Conservation (phyloP, 2,888 invertebrate genomes). For the Brenthis hecate region DNA sequence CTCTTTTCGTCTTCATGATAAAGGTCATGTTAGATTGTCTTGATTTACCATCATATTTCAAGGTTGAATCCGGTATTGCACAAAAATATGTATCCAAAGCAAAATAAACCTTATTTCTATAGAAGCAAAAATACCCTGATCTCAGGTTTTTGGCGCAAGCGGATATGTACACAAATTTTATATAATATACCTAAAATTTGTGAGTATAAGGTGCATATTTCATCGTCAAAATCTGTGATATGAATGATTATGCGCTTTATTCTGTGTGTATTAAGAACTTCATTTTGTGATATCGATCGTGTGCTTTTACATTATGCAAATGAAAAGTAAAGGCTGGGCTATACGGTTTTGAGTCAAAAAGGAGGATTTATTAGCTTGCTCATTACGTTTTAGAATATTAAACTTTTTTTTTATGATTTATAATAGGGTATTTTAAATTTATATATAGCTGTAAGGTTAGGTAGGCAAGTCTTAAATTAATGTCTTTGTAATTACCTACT, state of each 20-base stretch:
- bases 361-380: conserved; percentile 26
- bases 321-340: conserved; percentile 32
- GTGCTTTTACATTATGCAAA: conserved; percentile 42
- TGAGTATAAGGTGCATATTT: neutral
- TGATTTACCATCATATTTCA: conserved; percentile 9
- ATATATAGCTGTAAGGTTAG: neutral
- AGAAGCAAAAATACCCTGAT: neutral
- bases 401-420: conserved; percentile 8
- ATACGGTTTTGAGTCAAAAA: conserved; percentile 17
- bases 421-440: neutral
- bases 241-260: conserved; percentile 19
- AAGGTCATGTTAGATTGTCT: neutral
- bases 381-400: conserved; percentile 21
- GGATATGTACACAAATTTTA: neutral
- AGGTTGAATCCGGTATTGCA: conserved; percentile 24
- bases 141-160: neutral
- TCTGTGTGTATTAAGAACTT: conserved; percentile 26
- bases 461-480: neutral
- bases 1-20: neutral
- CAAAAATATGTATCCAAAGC: neutral
- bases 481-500: conserved; percentile 9
- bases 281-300: conserved; percentile 37
- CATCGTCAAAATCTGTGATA: neutral
- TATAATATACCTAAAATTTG: neutral
- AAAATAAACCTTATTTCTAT: neutral